Percentiles rank a stretch among this genome's conserved stretches.
Evolutionary conservation across 2,888 invertebrate species (phyloP).

Genomic region (Epinotia ramella): DNA sequence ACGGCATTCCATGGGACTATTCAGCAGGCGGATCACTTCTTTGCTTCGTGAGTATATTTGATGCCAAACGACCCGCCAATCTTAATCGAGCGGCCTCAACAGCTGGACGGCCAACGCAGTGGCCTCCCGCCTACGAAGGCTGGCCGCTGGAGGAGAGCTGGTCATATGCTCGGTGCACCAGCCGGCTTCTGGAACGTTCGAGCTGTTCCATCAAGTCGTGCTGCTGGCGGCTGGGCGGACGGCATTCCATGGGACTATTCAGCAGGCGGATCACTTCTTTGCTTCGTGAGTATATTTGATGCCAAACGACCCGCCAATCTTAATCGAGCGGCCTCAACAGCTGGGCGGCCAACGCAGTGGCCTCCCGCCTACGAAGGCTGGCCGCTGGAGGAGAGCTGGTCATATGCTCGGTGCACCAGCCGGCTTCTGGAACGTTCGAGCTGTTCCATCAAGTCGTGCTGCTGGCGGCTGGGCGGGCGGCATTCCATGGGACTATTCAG

Average conservation of each 20-base stretch:
- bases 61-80: conserved; percentile 95
- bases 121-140: conserved; percentile 87
- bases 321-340: conserved; percentile 97
- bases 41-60: conserved; percentile 88
- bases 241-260: conserved; percentile 91
- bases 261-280: conserved; percentile 89
- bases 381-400: conserved; percentile 90
- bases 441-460: conserved; percentile 92
- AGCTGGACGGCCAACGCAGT: conserved; percentile 94
- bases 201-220: conserved; percentile 92
- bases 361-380: conserved; percentile 88
- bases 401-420: conserved; percentile 96
- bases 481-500: conserved; percentile 91
- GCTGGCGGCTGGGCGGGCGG: conserved; percentile 91
- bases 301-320: conserved; percentile 93
- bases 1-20: conserved; percentile 92
- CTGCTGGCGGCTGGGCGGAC: conserved; percentile 91
- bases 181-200: conserved; percentile 94
- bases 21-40: conserved; percentile 88
- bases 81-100: conserved; percentile 95
- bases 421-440: conserved; percentile 93
- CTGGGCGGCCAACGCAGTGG: conserved; percentile 93
- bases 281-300: conserved; percentile 87
- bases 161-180: conserved; percentile 96
- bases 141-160: conserved; percentile 89